Evolutionary conservation across 1,140 invertebrate species (phyloP).

Genomic region (Diuraphis noxia): DNA sequence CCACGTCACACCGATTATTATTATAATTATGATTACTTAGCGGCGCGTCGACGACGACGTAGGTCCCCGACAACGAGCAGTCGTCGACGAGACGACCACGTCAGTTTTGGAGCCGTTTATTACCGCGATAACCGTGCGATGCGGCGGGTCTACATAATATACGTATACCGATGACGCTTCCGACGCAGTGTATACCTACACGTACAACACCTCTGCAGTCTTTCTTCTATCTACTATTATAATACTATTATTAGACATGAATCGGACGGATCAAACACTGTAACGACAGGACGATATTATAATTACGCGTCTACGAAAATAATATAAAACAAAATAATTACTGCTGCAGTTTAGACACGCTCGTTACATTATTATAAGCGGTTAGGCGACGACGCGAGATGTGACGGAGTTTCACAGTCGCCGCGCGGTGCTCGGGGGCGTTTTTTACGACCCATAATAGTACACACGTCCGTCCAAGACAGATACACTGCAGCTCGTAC

Average conservation of each 20-base stretch:
- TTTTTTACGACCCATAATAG: slow-evolving; percentile 7
- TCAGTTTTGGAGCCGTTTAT: neutral
- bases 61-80: too few relatives aligned
- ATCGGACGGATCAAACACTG: neutral
- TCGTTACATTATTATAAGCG: neutral
- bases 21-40: neutral
- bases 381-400: neutral
- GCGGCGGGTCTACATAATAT: neutral
- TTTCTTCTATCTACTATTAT: neutral
- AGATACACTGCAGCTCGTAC: neutral
- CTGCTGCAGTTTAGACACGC: neutral
- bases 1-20: neutral
- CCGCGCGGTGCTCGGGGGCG: neutral
- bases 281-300: neutral
- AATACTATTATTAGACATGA: neutral
- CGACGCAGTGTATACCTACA: neutral
- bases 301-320: neutral
- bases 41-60: too few relatives aligned
- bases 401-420: neutral
- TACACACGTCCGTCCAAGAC: neutral
- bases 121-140: neutral
- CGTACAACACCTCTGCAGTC: too few relatives aligned
- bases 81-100: too few relatives aligned
- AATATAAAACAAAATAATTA: neutral
- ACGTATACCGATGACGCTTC: neutral